Evolutionary conservation across 1,140 invertebrate species (phyloP), one percentile per base, ranked within the genome.

Genomic region (Neelides sp.): DNA sequence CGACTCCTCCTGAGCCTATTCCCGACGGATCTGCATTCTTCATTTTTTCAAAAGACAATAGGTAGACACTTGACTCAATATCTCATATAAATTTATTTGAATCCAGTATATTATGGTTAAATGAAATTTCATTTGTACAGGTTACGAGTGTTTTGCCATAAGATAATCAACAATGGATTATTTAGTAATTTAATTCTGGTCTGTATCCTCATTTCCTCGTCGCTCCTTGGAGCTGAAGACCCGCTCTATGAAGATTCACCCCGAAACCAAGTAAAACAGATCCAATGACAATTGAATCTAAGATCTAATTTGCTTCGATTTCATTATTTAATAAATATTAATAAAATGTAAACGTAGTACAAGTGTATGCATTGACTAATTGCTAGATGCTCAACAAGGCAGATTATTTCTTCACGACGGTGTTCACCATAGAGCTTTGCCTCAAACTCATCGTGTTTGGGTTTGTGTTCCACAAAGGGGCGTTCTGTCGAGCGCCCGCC

Each of bases 401-500:
- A 71, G 95, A 99, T 73, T 88, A 90, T 68, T 90, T 98, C 73
- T 99, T 99, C 73, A 98, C 96, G 50, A 78, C 83, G 55, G 87
- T 99, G 62, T 99, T 99, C 73, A 96, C 95, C 26, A 75, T 97
- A 63, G 96, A 99, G 78, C 85, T 99, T 66, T 79, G 84, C 64
- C 73, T 99, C 60, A 99, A 98, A 76, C 80, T 97, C 66, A 83
- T 98, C 62, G 83, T 94, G 2, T 95, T 94, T 69, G 96, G 96
- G 51, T 84, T 98, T 64, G 78, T 98, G 43, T 72, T 98, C 44
- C 96, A 99, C 73, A 81, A 93, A 66, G 95, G 92, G 62, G 91
- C 94, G 58, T 99, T 98, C 71, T 94, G 94, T 66, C 80, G 95
- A 58, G 97, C 92, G 62, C 86, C 91, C 55, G 98, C 98, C 77